A percentile compares a stretch with the other conserved stretches of the same genome.
phyloP scores from a whole-genome alignment of 2,113 vertebrate species.

The Cariama cristata region DNA sequence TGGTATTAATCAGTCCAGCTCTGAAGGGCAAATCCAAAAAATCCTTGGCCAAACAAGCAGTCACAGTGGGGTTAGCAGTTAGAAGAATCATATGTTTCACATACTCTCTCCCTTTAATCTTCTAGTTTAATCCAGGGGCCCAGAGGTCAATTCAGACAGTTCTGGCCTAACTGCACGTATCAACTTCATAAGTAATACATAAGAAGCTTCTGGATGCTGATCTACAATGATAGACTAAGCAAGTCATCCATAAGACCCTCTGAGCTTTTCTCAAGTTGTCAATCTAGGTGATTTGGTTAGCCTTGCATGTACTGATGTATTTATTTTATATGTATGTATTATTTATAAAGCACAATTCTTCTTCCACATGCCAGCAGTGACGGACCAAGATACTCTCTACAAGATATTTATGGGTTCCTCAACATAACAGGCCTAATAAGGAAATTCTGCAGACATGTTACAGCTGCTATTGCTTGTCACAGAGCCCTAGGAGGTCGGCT shows the following conservation, averaged over 20 bases:
- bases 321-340: slow-evolving; percentile 70
- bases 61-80: neutral
- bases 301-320: slow-evolving; percentile 48
- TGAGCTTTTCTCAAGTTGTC: slow-evolving; percentile 35
- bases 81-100: neutral
- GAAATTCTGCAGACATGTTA: neutral
- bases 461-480: slow-evolving; percentile 54
- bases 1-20: slow-evolving; percentile 32
- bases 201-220: slow-evolving; percentile 49
- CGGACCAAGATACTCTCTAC: slow-evolving; percentile 29
- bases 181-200: slow-evolving; percentile 22
- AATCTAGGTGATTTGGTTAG: slow-evolving; percentile 57
- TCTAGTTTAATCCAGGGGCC: slow-evolving; percentile 22
- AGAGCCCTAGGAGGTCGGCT: slow-evolving; percentile 19
- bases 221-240: slow-evolving; percentile 49
- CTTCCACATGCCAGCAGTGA: slow-evolving; percentile 57
- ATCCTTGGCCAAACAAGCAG: slow-evolving; percentile 41
- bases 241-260: slow-evolving; percentile 27
- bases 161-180: slow-evolving; percentile 11
- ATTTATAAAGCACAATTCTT: slow-evolving; percentile 66
- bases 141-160: slow-evolving; percentile 44
- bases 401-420: slow-evolving; percentile 63
- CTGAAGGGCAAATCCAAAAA: slow-evolving; percentile 27
- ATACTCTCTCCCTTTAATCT: slow-evolving; percentile 5
- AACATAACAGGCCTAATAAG: slow-evolving; percentile 60